Evolutionary conservation across 2,113 vertebrate species (phyloP), one percentile per base, ranked within the genome.

Genomic region (Notothenia coriiceps): DNA sequence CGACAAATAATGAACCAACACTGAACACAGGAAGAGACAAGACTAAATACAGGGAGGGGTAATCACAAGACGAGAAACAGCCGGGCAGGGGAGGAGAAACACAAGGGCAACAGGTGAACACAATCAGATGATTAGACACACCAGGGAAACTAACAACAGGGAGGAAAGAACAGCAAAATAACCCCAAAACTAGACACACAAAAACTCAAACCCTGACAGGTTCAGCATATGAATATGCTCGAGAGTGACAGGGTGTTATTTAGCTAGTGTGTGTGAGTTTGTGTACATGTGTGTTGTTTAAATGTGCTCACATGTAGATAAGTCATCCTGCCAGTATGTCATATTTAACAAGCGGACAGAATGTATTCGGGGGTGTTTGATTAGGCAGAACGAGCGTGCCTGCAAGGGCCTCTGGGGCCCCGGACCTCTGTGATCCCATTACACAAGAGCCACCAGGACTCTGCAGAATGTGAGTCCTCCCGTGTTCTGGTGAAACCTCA

Each of bases 401-500:
- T 80, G 59, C 70, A 50, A 44, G 74, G 44, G 63, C 57, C 85
- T 81, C 82, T 25, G 35, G 84, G 77, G 79, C 57, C 65, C 13
- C 1, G 35, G 57, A 82, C 71, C 74, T 79, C 74, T 70, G 49
- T 83, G 89, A 85, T 89, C 80, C 87, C 78, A 90, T 86, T 85
- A 86, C 77, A 87, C 63, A 59, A 73, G 54, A 35, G 62, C 25
- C 66, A 78, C 66, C 25, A 62, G 63, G 60, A 71, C 73, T 49
- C 13, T 76, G 17, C 62, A 55, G 67, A 55, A 80, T 84, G 43
- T 76, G 51, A 78, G 69, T 74, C 66, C 49, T 65, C 49, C 55
- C 43, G 12, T 56, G 17, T n/a, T 29, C 61, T 50, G 56, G 40
- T 40, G 29, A 81, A 66, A 78, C 17, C 55, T 72, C 54, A 49